These are phyloP conservation scores for Ormyrus thymus DNA, from an alignment of 2,888 invertebrate genomes.

Conservation along the genomic window DNA sequence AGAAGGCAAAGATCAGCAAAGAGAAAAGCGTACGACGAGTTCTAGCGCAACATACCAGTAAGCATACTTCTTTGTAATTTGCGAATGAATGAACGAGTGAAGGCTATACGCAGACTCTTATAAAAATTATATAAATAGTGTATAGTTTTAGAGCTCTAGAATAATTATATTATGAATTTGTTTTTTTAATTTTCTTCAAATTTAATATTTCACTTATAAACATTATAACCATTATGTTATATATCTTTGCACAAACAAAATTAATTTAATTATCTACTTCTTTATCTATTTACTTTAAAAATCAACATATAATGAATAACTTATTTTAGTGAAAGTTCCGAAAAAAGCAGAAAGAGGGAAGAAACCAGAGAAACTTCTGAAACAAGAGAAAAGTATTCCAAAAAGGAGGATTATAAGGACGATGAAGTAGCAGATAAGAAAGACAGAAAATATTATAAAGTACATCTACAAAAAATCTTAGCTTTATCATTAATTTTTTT, in stretches of 20 bases:
- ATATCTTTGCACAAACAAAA: no score
- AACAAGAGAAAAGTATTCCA: constrained; percentile 75
- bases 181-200: no score
- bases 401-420: constrained; percentile 77
- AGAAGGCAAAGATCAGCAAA: constrained; percentile 68
- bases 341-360: constrained; percentile 69
- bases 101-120: no score
- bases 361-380: constrained; percentile 74
- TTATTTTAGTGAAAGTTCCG: constrained; percentile 65
- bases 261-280: no score
- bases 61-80: constrained; percentile 56
- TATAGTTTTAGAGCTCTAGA: no score
- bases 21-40: constrained; percentile 67
- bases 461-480: constrained; percentile 74
- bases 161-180: no score
- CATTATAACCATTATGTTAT: no score
- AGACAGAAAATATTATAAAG: constrained; percentile 78
- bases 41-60: constrained; percentile 71
- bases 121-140: no score
- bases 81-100: no score
- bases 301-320: no score
- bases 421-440: constrained; percentile 77
- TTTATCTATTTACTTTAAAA: no score
- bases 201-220: no score
- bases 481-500: constrained; percentile 57